phyloP scores from a whole-genome alignment of 2,888 invertebrate species.

The Argyresthia albistria region DNA sequence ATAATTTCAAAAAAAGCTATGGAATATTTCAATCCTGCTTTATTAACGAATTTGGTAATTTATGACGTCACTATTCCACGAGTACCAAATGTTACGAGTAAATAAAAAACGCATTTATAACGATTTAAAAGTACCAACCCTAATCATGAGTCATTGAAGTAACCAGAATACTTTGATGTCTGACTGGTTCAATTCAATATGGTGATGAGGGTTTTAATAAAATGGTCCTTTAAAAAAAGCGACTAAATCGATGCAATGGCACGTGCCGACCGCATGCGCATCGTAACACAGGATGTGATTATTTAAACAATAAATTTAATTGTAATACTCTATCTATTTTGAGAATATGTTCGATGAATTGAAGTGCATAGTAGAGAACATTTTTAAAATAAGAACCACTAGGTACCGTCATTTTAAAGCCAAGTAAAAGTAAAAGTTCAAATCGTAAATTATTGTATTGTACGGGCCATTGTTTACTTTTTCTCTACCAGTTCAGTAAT shows the following conservation, averaged over 20 bases:
- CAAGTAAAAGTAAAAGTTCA: too few relatives aligned
- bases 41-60: too few relatives aligned
- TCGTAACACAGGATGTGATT: slow-evolving; percentile 34
- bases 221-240: slow-evolving; percentile 5
- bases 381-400: too few relatives aligned
- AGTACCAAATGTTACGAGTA: slow-evolving; percentile 21
- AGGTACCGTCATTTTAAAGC: too few relatives aligned
- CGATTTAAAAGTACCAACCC: slow-evolving; percentile 15
- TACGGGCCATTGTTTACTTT: too few relatives aligned
- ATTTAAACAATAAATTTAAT: slow-evolving; percentile 60
- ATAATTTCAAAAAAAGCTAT: too few relatives aligned
- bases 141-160: slow-evolving; percentile 6
- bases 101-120: slow-evolving; percentile 28
- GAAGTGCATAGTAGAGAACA: neutral
- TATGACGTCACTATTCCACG: neutral
- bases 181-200: too few relatives aligned
- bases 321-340: slow-evolving; percentile 26
- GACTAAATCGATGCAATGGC: slow-evolving; percentile 12
- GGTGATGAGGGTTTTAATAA: neutral
- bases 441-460: too few relatives aligned
- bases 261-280: slow-evolving; percentile 34
- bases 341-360: slow-evolving; percentile 11
- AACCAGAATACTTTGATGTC: neutral
- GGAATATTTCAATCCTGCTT: too few relatives aligned
- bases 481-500: too few relatives aligned